Conservation (phyloP, 2,888 invertebrate genomes). For the Xestia ashworthii region DNA sequence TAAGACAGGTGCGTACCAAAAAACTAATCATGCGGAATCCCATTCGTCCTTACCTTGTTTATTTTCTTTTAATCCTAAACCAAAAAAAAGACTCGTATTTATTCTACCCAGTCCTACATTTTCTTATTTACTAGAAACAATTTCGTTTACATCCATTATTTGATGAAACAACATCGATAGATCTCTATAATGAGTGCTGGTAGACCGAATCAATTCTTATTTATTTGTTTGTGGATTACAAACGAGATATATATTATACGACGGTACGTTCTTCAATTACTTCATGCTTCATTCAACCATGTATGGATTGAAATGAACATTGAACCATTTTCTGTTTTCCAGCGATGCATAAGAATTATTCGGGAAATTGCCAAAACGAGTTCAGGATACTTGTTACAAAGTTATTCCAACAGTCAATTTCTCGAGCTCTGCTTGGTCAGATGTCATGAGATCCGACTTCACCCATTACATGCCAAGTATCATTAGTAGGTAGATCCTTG, state of each 20-base stretch:
- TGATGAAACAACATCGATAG: conserved; percentile 27
- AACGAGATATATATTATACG: neutral
- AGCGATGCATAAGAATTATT: neutral
- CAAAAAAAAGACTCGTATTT: conserved; percentile 26
- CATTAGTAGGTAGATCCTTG: no score
- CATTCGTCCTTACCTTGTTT: conserved; percentile 11
- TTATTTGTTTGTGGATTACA: conserved; percentile 33
- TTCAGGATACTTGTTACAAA: no score
- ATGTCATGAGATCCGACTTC: no score
- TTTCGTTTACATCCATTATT: conserved; percentile 14
- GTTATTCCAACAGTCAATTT: no score
- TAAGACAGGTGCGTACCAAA: conserved; percentile 24
- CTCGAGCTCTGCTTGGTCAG: no score
- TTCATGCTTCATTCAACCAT: conserved; percentile 31
- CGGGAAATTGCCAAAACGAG: no score
- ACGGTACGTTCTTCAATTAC: conserved; percentile 29
- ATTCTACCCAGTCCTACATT: conserved; percentile 1
- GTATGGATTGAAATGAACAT: conserved; percentile 58
- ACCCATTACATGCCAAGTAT: no score
- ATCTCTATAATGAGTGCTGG: conserved; percentile 31
- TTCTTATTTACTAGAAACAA: conserved; percentile 15
- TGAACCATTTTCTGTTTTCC: neutral
- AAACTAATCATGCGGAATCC: conserved; percentile 13
- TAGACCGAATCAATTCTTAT: conserved; percentile 49
- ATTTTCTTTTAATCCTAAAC: conserved; percentile 18